These are phyloP conservation scores for Aphis craccivora DNA, from an alignment of 1,140 invertebrate species.

Conservation along the genomic window DNA sequence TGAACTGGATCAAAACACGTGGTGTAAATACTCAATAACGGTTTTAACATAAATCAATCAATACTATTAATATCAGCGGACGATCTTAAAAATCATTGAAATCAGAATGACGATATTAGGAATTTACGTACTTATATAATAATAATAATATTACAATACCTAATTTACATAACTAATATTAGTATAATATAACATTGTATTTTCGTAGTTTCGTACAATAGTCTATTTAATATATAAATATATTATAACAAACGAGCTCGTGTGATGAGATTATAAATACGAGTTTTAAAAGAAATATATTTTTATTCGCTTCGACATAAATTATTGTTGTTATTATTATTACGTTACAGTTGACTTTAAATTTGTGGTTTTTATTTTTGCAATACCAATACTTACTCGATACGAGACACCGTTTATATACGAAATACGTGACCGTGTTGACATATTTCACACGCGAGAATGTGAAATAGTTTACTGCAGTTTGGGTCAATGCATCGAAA, in stretches of 20 bases:
- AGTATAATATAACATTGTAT: neutral
- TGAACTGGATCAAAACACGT: too few relatives aligned
- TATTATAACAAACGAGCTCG: neutral
- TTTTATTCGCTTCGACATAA: neutral
- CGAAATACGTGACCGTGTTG: neutral
- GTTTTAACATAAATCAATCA: too few relatives aligned
- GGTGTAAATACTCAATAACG: too few relatives aligned
- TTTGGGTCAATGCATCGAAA: slow-evolving; percentile 14
- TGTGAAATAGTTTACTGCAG: neutral
- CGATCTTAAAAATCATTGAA: too few relatives aligned
- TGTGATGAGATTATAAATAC: neutral
- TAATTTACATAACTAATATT: neutral
- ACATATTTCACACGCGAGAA: neutral
- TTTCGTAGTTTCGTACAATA: neutral
- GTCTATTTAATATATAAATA: too few relatives aligned
- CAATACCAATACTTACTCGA: too few relatives aligned
- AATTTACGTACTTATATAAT: too few relatives aligned
- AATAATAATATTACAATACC: too few relatives aligned
- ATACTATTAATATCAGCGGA: too few relatives aligned
- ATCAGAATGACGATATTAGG: too few relatives aligned
- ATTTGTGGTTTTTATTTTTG: neutral
- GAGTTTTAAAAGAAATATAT: neutral
- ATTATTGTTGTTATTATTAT: neutral
- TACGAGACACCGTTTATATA: neutral
- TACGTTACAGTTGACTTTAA: neutral